Evolutionary conservation across 2,888 invertebrate species (phyloP).

Genomic region (Drosophila colorata): DNA sequence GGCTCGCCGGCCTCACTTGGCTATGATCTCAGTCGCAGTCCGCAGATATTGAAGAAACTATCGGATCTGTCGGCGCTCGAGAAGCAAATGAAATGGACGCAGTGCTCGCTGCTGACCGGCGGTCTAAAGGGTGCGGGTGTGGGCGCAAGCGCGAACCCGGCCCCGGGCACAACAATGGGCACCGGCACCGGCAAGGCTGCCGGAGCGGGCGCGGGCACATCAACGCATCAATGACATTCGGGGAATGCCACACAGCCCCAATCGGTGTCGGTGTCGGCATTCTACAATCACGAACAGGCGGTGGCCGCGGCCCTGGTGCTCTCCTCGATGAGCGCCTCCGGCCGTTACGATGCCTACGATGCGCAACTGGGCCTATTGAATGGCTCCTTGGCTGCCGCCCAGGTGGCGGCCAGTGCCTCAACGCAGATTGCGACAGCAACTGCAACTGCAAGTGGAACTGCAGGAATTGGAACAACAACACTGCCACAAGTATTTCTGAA

Average conservation of each 20-base stretch:
- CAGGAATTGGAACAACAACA: constrained; percentile 46
- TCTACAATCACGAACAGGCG: constrained; percentile 82
- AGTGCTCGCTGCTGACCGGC: constrained; percentile 33
- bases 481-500: constrained; percentile 79
- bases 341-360: constrained; percentile 56
- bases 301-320: constrained; percentile 81
- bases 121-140: constrained; percentile 32
- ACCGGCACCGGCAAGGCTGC: constrained; percentile 10
- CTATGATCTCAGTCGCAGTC: constrained; percentile 49
- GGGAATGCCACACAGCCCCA: constrained; percentile 65
- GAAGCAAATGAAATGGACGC: constrained; percentile 53
- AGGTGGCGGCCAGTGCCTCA: constrained; percentile 26
- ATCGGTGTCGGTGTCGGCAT: constrained; percentile 76
- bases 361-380: constrained; percentile 60
- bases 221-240: constrained; percentile 79
- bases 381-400: constrained; percentile 44
- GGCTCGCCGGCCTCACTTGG: constrained; percentile 1
- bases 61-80: constrained; percentile 54
- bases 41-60: constrained; percentile 51
- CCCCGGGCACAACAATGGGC: constrained; percentile 28
- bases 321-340: constrained; percentile 78
- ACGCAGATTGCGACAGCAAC: constrained; percentile 10
- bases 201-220: constrained; percentile 33
- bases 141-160: constrained; percentile 2
- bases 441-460: constrained; percentile 3